Base-by-base conservation (phyloP, 92 coral and sea anemone species). In the Heteractis magnifica region DNA sequence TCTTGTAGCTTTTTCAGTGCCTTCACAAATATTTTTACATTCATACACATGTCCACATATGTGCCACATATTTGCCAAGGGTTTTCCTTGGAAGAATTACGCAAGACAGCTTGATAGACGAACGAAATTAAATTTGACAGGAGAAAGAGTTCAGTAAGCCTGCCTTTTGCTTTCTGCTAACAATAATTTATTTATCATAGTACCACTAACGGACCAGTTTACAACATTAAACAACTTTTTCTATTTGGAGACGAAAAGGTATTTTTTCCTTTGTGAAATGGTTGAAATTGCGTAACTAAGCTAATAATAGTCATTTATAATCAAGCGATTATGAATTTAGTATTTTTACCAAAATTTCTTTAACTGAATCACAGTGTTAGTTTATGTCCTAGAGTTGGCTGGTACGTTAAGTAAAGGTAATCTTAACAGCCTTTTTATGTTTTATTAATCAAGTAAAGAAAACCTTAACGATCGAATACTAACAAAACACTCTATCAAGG, bases 141-240 rank as follows among this genome's bases (percentile, higher is more conserved):
- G 70, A 62, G 23, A 62, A 6, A 6, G 23, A 18, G 10, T 10
- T 18, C 16, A 23, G 26, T 13, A n/a, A 23, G 20, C 1, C 15
- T 26, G 14, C 26, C 73, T 20, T 9, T 68, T 68, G 15, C 41
- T 68, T 68, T 14, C 12, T 41, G 11, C 73, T 23, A 68, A 68
- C 73, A 23, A 26, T 68, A 26, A 20, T 68, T 68, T 21, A 68
- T 68, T 68, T 8, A 68, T 68, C 6, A 68, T 4, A 23, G 6
- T 68, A 68, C 73, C 73, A 68, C 23, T 41, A 68, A 68, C n/a
- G 10, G 14, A 68, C 73, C 73, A 68, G 73, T 23, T 68, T 68
- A 6, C 73, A 21, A 68, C 10, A 68, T 68, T 26, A 68, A 68
- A 68, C 44, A 68, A 20, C 0, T 21, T 20, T 21, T 6, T 68